Base-by-base conservation (phyloP, 2,888 invertebrate species). In the Protodeltote pygarga region DNA sequence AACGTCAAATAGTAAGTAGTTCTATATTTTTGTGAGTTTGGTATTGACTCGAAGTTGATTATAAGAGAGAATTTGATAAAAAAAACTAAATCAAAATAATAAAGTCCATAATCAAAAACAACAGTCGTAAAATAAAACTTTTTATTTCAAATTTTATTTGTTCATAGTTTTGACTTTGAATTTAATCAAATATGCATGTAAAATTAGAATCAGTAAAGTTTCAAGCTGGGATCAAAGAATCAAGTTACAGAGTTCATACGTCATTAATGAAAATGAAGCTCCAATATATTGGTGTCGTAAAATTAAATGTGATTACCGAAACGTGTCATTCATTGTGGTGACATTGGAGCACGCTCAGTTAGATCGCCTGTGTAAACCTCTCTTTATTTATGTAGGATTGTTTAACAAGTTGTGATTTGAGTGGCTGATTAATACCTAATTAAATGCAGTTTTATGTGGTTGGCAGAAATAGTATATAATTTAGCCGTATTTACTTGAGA, bases 251-350 rank as follows among this genome's bases (percentile, higher is more conserved):
- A 15, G 13, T 44, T 47, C 38, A 42, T 41, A 34, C 17, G 21
- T 27, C 23, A n/a, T 64, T 41, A 41, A 47, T 50, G 28, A 46
- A 34, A 52, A 52, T 50, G 34, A 52, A 44, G 37, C 34, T 54
- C 29, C 24, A 54, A 65, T 55, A 61, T 54, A 63, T 61, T 50
- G 41, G 31, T 31, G 29, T 27, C 51, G 32, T 28, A 51, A 59
- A 58, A 79, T 78, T 67, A 65, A 70, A 53, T 55, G 58, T 54
- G 47, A 62, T 64, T 63, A 71, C 63, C 57, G 62, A 71, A 61
- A 68, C 67, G 64, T 70, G 59, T 57, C 67, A 66, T 70, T 71
- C 62, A 63, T 48, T 71, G 66, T 53, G 65, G 69, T 75, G 71
- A 73, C 72, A 73, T 62, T 58, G 54, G 64, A 62, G 61, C 45